Conservation (phyloP, 2,888 invertebrate genomes). For the Drosophila recens region DNA sequence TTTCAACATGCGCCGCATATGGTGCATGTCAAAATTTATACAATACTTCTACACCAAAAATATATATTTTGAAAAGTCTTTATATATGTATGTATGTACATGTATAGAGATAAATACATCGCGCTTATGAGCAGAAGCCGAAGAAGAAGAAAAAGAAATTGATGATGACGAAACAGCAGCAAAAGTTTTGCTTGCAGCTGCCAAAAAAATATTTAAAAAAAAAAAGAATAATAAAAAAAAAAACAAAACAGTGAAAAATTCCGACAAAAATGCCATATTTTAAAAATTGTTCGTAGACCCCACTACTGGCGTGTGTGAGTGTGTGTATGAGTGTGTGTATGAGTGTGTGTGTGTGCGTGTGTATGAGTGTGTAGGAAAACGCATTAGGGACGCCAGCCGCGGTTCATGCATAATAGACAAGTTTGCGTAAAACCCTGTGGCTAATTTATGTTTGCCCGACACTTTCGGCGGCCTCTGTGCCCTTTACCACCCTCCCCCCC, state of each 20-base stretch:
- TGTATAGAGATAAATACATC: constrained; percentile 46
- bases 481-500: neutral
- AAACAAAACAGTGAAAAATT: constrained; percentile 15
- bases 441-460: constrained; percentile 71
- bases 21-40: constrained; percentile 67
- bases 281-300: constrained; percentile 57
- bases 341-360: constrained; percentile 18
- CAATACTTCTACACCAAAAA: constrained; percentile 47
- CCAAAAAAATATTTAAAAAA: constrained; percentile 17
- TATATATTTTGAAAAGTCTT: constrained; percentile 11
- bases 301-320: constrained; percentile 13
- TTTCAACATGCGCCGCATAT: constrained; percentile 63
- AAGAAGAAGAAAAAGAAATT: constrained; percentile 16
- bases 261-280: constrained; percentile 50
- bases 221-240: constrained; percentile 3
- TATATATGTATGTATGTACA: constrained; percentile 4
- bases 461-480: constrained; percentile 41
- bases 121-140: constrained; percentile 56
- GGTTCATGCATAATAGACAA: constrained; percentile 71
- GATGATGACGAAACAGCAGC: constrained; percentile 36
- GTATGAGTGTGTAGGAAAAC: constrained; percentile 46
- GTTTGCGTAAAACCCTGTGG: constrained; percentile 67
- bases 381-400: constrained; percentile 63
- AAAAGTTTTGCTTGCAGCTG: constrained; percentile 62
- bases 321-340: constrained; percentile 1